Base-by-base conservation (phyloP, 2,888 invertebrate species). In the Cecidostiba fungosa region DNA sequence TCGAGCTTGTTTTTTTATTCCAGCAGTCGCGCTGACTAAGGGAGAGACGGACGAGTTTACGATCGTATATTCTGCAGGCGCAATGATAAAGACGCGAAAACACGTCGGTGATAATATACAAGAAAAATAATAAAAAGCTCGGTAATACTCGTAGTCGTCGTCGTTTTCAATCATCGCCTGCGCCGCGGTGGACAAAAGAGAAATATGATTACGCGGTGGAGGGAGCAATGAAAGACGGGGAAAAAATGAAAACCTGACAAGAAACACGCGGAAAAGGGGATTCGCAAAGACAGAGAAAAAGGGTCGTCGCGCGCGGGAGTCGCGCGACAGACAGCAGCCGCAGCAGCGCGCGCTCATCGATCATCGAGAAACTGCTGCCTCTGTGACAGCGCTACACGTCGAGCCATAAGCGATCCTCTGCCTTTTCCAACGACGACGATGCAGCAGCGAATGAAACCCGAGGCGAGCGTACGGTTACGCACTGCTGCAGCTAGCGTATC, bases 311-410 rank as follows among this genome's bases (percentile, higher is more conserved):
- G 62, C 32, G 29, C 36, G 66, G 50, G 32, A 0, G n/a, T n/a
- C n/a, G n/a, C n/a, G n/a, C n/a, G 50, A 32, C n/a, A 59, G 74
- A 81, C 47, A 70, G 39, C 66, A 29, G 69, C 23, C n/a, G 50
- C 19, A 50, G 16, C n/a, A 23, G 16, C 32, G 82, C 73, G 62
- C 77, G 81, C 87, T 87, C 88, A 88, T 89, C 88, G 88, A 89
- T 89, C 89, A 89, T 89, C 88, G 87, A 87, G 87, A 89, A 89
- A 88, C 89, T 87, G 88, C 89, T 87, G 88, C 87, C 88, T 88
- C 89, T 89, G 90, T 90, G 91, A 90, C 91, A 90, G 89, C 88
- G 88, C 88, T 87, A 91, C 91, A 91, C 89, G 89, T 66, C 88
- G 88, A 88, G 87, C 89, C 89, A 89, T 90, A 91, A 90, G 89